Evolutionary conservation across 2,888 invertebrate species (phyloP).

Genomic region (Cataglyphis altisquamis): DNA sequence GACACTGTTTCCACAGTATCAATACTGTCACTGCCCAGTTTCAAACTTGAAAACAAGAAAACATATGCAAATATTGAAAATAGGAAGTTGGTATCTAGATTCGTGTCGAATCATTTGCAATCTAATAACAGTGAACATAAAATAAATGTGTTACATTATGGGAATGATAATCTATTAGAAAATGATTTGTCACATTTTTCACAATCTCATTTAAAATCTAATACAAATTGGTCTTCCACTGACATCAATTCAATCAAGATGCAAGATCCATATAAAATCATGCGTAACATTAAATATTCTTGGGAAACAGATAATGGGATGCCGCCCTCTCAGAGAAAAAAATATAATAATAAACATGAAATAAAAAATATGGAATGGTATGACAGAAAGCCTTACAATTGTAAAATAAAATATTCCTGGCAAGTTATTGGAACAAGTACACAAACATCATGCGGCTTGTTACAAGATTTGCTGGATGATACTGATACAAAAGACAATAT

Average conservation of each 20-base stretch:
- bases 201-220: slow-evolving; percentile 1
- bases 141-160: slow-evolving; percentile 48
- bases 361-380: background rate
- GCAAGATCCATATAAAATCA: background rate
- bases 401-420: slow-evolving; percentile 79
- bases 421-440: slow-evolving; percentile 73
- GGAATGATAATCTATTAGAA: background rate
- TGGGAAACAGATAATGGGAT: background rate
- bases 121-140: slow-evolving; percentile 26
- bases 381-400: slow-evolving; percentile 33
- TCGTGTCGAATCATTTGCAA: background rate
- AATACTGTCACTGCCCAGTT: background rate
- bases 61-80: slow-evolving; percentile 1
- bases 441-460: slow-evolving; percentile 75
- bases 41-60: background rate
- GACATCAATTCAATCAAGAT: background rate
- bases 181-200: background rate
- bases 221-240: background rate
- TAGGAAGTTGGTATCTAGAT: background rate
- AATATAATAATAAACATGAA: background rate
- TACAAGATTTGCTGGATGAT: slow-evolving; percentile 59
- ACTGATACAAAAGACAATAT: slow-evolving; percentile 2
- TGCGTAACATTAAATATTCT: background rate
- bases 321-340: background rate
- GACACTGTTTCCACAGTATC: slow-evolving; percentile 1